Evolutionary conservation across 2,888 invertebrate species (phyloP).

Genomic region (Biston betularia): DNA sequence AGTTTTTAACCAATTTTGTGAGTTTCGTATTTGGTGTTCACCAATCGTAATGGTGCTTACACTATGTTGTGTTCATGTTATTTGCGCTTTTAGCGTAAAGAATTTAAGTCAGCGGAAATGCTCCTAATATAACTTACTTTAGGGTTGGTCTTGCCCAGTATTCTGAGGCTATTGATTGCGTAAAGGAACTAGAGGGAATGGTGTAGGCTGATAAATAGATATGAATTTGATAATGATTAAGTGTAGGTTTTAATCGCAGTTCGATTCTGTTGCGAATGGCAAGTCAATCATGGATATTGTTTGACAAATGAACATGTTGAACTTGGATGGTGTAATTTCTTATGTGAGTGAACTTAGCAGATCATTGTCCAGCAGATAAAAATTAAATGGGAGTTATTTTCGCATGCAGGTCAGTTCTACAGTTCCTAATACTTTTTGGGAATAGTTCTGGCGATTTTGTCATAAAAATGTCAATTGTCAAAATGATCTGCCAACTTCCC

Average conservation of each 20-base stretch:
- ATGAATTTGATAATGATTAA: constrained; percentile 12
- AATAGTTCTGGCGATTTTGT: too few species aligned
- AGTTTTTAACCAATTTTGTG: constrained; percentile 22
- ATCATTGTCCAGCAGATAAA: too few species aligned
- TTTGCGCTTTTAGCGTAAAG: constrained; percentile 15
- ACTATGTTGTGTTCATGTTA: constrained; percentile 14
- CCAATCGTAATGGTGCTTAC: constrained; percentile 1
- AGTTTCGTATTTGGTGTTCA: constrained; percentile 20
- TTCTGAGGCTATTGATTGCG: constrained; percentile 18
- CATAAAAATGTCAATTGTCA: too few species aligned
- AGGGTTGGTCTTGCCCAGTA: constrained; percentile 9
- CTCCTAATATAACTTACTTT: constrained; percentile 20
- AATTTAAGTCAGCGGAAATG: constrained; percentile 28
- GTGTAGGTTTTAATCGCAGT: constrained; percentile 24
- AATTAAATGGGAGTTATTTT: too few species aligned
- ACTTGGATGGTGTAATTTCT: not conserved
- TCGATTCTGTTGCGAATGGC: constrained; percentile 7
- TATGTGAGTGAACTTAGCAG: not conserved
- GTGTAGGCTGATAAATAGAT: constrained; percentile 25
- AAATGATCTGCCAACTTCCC: too few species aligned
- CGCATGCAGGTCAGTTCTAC: too few species aligned
- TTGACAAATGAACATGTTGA: constrained; percentile 20
- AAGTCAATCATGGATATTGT: constrained; percentile 15
- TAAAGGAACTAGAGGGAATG: constrained; percentile 18
- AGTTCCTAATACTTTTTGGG: too few species aligned